Base-by-base conservation (phyloP, 2,888 invertebrate genomes). In the Beris chalybata region DNA sequence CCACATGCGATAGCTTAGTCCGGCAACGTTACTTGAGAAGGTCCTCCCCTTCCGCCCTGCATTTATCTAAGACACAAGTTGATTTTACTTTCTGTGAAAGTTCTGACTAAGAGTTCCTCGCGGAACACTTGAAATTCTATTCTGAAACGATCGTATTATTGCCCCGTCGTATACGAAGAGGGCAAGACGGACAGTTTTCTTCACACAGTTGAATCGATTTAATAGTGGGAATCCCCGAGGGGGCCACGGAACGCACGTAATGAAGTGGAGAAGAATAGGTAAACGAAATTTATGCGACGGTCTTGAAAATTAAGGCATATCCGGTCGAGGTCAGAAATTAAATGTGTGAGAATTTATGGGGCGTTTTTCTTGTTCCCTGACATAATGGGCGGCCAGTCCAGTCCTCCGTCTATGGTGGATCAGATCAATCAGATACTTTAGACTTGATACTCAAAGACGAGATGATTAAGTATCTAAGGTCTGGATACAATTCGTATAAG, bases 131-230 rank as follows among this genome's bases (percentile, higher is more conserved):
- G 6, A 44, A 13, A 11, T 22, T 22, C 22, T 22, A 22, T 22
- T 22, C 22, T 22, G 22, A 22, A 22, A 22, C 22, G 22, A 22
- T 22, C 22, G 22, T 22, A 22, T 22, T 22, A 22, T 22, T 22
- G 22, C 22, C 22, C 1, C n/a, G n/a, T n/a, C n/a, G n/a, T n/a
- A n/a, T n/a, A n/a, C n/a, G n/a, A n/a, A n/a, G n/a, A n/a, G 22
- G 22, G 22, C 2, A 22, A 3, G 22, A 22, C 22, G 22, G 22
- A 22, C 22, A 31, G 31, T 50, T 48, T 59, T 59, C 50, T 59
- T 59, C 59, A 59, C 59, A 59, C 59, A 59, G 48, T 59, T 59
- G 59, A 59, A 59, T 59, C 48, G 59, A 59, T 59, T 59, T 59
- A 59, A 59, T 59, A 59, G 59, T 59, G 59, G 59, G 59, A 59